Evolutionary conservation across 1,140 invertebrate species (phyloP).

Genomic region (Oncopeltus fasciatus): DNA sequence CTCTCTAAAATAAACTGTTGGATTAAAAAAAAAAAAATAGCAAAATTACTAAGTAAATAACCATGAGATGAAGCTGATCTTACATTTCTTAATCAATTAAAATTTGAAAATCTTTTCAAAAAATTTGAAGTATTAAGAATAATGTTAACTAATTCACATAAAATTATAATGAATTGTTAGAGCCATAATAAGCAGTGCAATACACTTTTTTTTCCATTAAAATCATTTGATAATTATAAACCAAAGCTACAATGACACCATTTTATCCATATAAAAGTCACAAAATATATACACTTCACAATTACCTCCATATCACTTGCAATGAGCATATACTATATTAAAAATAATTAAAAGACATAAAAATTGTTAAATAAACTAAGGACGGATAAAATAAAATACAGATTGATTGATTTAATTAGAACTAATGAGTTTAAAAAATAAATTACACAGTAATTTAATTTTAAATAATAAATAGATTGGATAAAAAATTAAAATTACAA

Average conservation of each 20-base stretch:
- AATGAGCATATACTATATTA: constrained; percentile 1
- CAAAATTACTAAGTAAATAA: too few species aligned
- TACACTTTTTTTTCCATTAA: not conserved
- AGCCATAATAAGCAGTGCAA: not conserved
- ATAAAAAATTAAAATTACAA: not conserved
- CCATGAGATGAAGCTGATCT: too few species aligned
- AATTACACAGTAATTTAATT: not conserved
- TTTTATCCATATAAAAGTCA: constrained; percentile 4
- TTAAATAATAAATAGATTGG: not conserved
- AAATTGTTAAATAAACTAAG: not conserved
- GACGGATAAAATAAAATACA: constrained; percentile 4
- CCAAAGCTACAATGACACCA: not conserved
- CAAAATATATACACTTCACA: constrained; percentile 6
- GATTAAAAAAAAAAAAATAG: too few species aligned
- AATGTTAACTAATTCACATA: not conserved
- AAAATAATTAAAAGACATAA: not conserved
- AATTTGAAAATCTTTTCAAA: not conserved
- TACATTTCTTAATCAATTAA: too few species aligned
- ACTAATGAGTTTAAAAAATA: not conserved
- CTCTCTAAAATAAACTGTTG: too few species aligned
- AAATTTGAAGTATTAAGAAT: not conserved
- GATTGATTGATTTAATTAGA: not conserved
- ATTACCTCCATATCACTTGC: not conserved
- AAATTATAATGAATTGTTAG: not conserved
- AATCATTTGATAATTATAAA: not conserved